Percentiles rank a stretch among this genome's conserved stretches.
Conservation (phyloP, 2,797 vertebrate species). For the Protosalanx chinensis region DNA sequence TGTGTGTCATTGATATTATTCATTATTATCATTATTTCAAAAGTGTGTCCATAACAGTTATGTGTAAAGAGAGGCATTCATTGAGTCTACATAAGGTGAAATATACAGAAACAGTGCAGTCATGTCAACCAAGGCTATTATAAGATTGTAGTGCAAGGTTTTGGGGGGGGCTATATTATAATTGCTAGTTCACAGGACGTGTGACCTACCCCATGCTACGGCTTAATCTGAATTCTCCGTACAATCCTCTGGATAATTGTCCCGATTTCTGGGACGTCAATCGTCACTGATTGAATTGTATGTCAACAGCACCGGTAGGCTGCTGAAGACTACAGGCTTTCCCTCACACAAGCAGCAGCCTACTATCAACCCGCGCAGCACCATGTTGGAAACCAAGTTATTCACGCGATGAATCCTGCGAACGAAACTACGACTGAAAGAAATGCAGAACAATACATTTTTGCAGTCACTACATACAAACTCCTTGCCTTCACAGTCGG, state of each 20-base stretch:
- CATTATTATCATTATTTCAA: not conserved
- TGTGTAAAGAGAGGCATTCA: not conserved
- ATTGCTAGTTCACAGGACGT: conserved; percentile 14
- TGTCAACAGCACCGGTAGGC: conserved; percentile 40
- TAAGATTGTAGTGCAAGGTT: too few species aligned
- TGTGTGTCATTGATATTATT: too few species aligned
- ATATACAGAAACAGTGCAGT: too few species aligned
- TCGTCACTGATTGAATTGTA: conserved; percentile 41
- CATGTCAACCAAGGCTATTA: too few species aligned
- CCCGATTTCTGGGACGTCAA: conserved; percentile 47
- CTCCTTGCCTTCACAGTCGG: conserved; percentile 82
- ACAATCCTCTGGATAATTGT: conserved; percentile 29
- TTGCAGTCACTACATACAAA: conserved; percentile 81
- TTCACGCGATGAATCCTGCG: conserved; percentile 67
- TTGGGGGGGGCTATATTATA: not conserved
- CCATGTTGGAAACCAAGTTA: conserved; percentile 57
- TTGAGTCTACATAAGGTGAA: too few species aligned
- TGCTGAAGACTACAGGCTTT: conserved; percentile 1
- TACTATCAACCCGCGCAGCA: not conserved
- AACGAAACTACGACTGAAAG: conserved; percentile 63
- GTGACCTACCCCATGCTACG: conserved; percentile 17
- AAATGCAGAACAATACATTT: conserved; percentile 55
- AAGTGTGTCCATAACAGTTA: not conserved
- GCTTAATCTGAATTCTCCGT: conserved; percentile 24
- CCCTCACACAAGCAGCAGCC: not conserved